Conservation (phyloP, 92 coral and sea anemone genomes). For the Epizoanthus illoricatus region DNA sequence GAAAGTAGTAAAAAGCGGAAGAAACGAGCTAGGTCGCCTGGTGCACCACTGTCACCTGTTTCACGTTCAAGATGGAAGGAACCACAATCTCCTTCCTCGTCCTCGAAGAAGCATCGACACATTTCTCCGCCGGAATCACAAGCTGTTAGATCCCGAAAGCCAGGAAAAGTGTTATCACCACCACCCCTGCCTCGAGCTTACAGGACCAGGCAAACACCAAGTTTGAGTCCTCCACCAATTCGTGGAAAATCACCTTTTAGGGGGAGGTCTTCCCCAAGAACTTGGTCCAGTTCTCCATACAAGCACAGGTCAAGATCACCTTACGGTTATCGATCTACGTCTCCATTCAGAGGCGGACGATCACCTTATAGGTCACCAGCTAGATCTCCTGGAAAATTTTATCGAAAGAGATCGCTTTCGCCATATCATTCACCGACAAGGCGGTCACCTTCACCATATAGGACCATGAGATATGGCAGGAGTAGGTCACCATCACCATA, state of each 20-base stretch:
- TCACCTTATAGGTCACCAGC: conserved; percentile 73
- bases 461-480: conserved; percentile 56
- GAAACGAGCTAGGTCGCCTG: conserved; percentile 71
- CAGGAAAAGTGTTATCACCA: conserved; percentile 55
- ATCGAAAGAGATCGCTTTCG: conserved; percentile 57
- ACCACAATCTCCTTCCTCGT: conserved; percentile 62
- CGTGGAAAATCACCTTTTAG: conserved; percentile 61
- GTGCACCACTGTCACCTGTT: conserved; percentile 74
- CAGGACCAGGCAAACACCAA: conserved; percentile 71
- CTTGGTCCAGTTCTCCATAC: conserved; percentile 85
- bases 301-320: conserved; percentile 86
- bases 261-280: conserved; percentile 59
- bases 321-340: conserved; percentile 27
- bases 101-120: conserved; percentile 50
- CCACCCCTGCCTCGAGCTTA: conserved; percentile 89
- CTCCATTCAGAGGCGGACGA: conserved; percentile 69
- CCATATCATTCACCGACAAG: conserved; percentile 69
- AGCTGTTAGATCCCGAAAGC: conserved; percentile 52
- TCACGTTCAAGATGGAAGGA: conserved; percentile 86
- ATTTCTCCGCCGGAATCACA: conserved; percentile 58
- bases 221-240: conserved; percentile 77
- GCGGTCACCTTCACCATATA: conserved; percentile 78
- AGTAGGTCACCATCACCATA: conserved; percentile 68
- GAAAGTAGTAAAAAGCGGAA: conserved; percentile 77
- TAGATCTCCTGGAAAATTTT: conserved; percentile 72